phyloP scores from a whole-genome alignment of 1,140 invertebrate genomes.

The Probaryconus sp. region DNA sequence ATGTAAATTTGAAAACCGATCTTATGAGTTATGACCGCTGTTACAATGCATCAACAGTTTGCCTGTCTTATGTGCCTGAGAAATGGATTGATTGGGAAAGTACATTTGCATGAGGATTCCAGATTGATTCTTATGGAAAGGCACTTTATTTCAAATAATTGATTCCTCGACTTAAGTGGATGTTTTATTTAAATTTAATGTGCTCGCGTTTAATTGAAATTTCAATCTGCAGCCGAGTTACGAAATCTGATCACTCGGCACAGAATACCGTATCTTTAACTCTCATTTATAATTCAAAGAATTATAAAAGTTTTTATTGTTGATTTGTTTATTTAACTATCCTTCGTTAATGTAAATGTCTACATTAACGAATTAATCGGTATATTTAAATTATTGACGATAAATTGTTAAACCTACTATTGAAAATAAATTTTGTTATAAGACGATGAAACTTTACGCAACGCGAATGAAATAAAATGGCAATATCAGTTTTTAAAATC shows the following conservation, averaged over 20 bases:
- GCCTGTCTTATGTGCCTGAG: slow-evolving; percentile 3
- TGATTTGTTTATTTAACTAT: no score
- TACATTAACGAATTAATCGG: no score
- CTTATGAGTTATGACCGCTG: no score
- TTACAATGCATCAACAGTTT: no score
- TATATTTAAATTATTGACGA: no score
- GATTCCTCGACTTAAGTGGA: neutral
- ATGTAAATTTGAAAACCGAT: no score
- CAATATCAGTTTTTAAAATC: slow-evolving; percentile 46
- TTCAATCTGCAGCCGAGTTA: slow-evolving; percentile 10
- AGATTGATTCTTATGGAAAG: neutral
- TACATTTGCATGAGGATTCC: slow-evolving; percentile 15
- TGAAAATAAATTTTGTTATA: slow-evolving; percentile 4
- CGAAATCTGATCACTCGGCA: no score
- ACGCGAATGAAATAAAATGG: slow-evolving; percentile 14
- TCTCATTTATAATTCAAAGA: no score
- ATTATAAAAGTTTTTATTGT: no score
- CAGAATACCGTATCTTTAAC: no score
- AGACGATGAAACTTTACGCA: slow-evolving; percentile 14
- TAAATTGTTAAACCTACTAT: no score
- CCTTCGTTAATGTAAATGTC: no score
- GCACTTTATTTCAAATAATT: slow-evolving; percentile 31
- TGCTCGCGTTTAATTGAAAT: slow-evolving; percentile 33
- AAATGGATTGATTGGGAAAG: slow-evolving; percentile 32
- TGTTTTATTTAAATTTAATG: slow-evolving; percentile 13